Conservation (phyloP, 2,888 invertebrate species). For the Thysanoteuthis rhombus region DNA sequence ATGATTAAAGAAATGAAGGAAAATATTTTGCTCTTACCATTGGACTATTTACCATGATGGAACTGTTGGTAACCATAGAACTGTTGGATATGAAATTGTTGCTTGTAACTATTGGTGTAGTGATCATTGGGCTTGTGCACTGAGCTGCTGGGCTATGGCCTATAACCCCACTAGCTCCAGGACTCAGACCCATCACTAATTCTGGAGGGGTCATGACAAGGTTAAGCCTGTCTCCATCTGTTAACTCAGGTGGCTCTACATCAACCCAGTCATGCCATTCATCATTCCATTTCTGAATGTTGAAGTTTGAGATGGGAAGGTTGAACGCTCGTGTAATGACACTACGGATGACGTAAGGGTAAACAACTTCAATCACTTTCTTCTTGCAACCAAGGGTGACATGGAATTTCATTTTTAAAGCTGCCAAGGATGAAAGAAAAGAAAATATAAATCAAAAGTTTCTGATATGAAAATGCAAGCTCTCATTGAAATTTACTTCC, state of each 20-base stretch:
- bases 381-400: slow-evolving; percentile 27
- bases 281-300: slow-evolving; percentile 24
- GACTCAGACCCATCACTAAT: slow-evolving; percentile 26
- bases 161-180: slow-evolving; percentile 13
- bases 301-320: not conserved
- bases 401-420: slow-evolving; percentile 29
- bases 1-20: not conserved
- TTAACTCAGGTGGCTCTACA: slow-evolving; percentile 17
- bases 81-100: slow-evolving; percentile 21
- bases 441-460: not conserved
- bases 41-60: slow-evolving; percentile 13
- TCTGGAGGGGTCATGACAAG: slow-evolving; percentile 13
- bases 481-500: not conserved
- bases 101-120: not conserved
- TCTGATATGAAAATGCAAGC: not conserved
- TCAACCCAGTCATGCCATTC: slow-evolving; percentile 31
- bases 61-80: slow-evolving; percentile 26
- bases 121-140: not conserved
- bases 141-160: not conserved
- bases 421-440: not conserved
- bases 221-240: slow-evolving; percentile 26
- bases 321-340: slow-evolving; percentile 1
- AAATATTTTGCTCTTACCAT: slow-evolving; percentile 1
- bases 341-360: not conserved
- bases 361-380: slow-evolving; percentile 17